Evolutionary conservation across 2,888 invertebrate genomes (phyloP), one percentile per base, ranked within the genome.

Genomic region (Lasioglossum oenotherae): DNA sequence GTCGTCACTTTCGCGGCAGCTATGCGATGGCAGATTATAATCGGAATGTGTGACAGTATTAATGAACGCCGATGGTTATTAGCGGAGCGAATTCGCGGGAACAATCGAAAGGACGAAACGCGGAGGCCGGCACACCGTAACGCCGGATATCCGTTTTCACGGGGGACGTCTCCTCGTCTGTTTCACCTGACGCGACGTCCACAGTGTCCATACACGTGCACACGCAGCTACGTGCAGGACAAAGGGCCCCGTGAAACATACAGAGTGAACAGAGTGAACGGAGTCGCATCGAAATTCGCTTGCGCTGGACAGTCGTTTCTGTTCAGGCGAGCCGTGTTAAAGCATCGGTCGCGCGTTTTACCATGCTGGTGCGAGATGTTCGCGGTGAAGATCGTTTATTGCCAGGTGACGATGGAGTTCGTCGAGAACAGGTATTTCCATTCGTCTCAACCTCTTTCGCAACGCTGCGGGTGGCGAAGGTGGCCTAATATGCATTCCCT

Each of bases 391-490:
- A 94, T 94, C 82, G 94, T 95, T 85, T 95, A 95, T 81, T 94
- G 92, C 80, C 95, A 95, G 91, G 93, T 95, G 86, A 94, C 94
- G 44, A 93, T 95, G 94, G 94, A 95, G 86, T 93, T 94, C 78
- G 92, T 84, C 78, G 91, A 93, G 72, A 87, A 86, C 73, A 88
- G 92, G 90, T 87, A 91, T 35, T 57, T 69, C 57, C 27, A 60
- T 60, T 60, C 60, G 60, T 60, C 27, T 60, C 60, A 27, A 27
- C 60, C 27, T 27, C 14, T 60, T 60, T 60, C 27, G 60, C n/a
- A 0, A 27, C 60, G 27, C 60, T 14, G 60, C 27, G 60, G 27
- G 60, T 27, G 60, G 27, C 27, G 14, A 12, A 60, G 8, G 1
- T 8, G 8, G 23, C 8, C 53, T 53, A 53, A 53, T 53, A 6